Evolutionary conservation across 1,140 invertebrate genomes (phyloP), one percentile per base, ranked within the genome.

Genomic region (Pseudomyrmex flavicornis): DNA sequence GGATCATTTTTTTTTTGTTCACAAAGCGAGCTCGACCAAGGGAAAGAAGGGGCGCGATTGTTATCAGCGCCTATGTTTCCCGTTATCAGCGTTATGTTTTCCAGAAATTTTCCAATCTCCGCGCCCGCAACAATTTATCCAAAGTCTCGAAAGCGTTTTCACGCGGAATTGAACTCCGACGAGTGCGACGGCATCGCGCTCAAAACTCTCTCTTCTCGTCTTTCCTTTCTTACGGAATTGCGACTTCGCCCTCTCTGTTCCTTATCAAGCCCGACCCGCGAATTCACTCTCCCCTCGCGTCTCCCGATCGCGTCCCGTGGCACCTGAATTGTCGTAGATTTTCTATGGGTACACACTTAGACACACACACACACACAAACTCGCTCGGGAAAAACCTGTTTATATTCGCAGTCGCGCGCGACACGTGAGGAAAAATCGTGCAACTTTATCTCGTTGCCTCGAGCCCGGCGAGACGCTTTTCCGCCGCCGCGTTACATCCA

Each of bases 281-380:
- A 35, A 35, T 3, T 35, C 35, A 26, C 35, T 22, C 52, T 17
- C 10, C 15, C 2, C 20, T 70, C 88, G 80, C 85, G 82, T 88
- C 84, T 58, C 86, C 48, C 52, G 54, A 48, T 66, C 70, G 83
- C 56, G 63, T 26, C 66, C 66, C 82, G 85, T 76, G 84, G 72
- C 82, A 75, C 46, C 77, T 91, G 89, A 91, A 91, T 91, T 88
- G 90, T 87, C 84, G 85, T 89, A 91, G 90, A 91, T 91, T 91
- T 91, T 91, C 90, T 91, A 91, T 91, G 85, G 87, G 75, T 15
- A 26, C 83, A 8, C 58, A 17, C 8, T 10, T 17, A 20, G 9
- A 59, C 17, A 59, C 17, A 59, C 3, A 58, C 54, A 58, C 54
- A n/a, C 54, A 56, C 54, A 65, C 63, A 46, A 86, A 89, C 74